phyloP scores from a whole-genome alignment of 2,113 vertebrate species.

The Grus americana region DNA sequence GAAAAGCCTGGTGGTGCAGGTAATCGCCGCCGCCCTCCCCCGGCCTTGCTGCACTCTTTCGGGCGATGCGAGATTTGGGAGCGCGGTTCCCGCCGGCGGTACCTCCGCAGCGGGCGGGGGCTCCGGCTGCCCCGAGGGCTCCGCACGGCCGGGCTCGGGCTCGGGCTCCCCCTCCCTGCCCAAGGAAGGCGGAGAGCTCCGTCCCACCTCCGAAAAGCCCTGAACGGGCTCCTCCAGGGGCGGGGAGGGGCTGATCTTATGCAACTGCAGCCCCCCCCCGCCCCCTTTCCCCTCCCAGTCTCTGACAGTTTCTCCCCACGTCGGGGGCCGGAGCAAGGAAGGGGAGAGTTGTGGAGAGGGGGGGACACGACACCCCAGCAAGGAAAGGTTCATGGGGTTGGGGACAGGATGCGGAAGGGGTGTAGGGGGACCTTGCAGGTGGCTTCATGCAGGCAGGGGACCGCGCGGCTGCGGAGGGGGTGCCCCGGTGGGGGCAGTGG shows the following conservation, averaged over 20 bases:
- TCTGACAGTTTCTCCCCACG: background rate
- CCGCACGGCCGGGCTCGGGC: background rate
- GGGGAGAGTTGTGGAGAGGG: background rate
- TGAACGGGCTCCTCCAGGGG: background rate
- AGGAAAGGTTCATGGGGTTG: rapidly evolving
- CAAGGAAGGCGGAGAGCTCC: background rate
- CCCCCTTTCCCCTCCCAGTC: no score
- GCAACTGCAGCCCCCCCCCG: background rate
- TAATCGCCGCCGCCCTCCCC: background rate
- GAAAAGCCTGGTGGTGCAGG: background rate
- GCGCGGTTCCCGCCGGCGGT: background rate
- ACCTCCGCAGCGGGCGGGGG: background rate
- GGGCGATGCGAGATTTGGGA: background rate
- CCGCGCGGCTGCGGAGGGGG: background rate
- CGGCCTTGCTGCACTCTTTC: background rate
- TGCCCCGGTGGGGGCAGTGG: background rate
- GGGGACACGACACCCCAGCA: background rate
- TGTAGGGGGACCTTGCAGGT: background rate
- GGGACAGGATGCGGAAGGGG: background rate
- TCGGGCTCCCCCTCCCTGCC: background rate
- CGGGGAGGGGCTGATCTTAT: no score
- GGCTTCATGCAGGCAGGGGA: background rate
- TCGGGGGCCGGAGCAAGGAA: background rate
- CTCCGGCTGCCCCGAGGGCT: background rate
- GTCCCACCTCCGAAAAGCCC: background rate